Evolutionary conservation across 2,797 vertebrate species (phyloP).

Genomic region (Amniataba percoides): DNA sequence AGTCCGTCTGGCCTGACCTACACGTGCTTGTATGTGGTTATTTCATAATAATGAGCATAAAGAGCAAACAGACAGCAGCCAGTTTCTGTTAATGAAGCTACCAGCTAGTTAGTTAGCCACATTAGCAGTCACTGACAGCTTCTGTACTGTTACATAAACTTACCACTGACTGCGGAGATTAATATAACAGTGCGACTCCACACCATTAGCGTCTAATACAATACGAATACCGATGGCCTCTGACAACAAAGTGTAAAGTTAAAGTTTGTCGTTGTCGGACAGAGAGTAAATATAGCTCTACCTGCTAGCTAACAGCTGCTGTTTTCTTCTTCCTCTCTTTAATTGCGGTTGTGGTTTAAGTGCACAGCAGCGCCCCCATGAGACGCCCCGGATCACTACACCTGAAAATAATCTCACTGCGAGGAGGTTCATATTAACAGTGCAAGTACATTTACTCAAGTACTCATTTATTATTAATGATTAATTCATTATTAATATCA

Average conservation of each 20-base stretch:
- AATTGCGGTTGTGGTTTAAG: neutral
- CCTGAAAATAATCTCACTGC: neutral
- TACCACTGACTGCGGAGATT: conserved; percentile 58
- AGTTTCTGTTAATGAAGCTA: conserved; percentile 8
- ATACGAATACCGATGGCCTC: neutral
- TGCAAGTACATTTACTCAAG: too few species aligned
- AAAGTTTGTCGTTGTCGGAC: neutral
- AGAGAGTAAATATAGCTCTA: conserved; percentile 19
- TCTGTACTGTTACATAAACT: conserved; percentile 29
- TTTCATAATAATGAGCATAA: neutral
- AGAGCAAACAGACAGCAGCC: neutral
- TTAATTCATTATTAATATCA: too few species aligned
- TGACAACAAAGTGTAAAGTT: neutral
- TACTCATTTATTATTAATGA: too few species aligned
- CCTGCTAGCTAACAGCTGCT: conserved; percentile 51
- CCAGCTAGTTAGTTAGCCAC: conserved; percentile 15
- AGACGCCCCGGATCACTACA: neutral
- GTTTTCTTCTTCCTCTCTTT: neutral
- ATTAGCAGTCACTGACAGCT: conserved; percentile 11
- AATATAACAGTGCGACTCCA: neutral
- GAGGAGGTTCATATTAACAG: neutral
- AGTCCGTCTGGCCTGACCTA: neutral
- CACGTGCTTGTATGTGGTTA: accelerated
- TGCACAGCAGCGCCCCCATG: conserved; percentile 12
- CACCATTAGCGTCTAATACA: conserved; percentile 47